phyloP scores from a whole-genome alignment of 2,113 vertebrate species.

The Ellobius talpinus region DNA sequence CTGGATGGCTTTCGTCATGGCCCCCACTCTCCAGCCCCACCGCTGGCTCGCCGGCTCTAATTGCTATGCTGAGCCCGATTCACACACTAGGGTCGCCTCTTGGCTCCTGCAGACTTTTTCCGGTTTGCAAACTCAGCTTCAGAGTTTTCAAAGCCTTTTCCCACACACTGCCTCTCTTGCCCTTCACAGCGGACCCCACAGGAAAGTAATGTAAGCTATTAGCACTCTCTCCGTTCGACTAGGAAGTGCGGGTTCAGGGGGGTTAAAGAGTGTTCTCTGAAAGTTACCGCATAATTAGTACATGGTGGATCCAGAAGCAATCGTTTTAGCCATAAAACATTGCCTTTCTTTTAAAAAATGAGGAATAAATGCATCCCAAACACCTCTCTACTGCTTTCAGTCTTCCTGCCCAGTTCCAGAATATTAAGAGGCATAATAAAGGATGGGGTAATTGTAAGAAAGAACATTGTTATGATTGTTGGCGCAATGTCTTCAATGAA shows the following conservation, averaged over 20 bases:
- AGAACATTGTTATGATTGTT: conserved; percentile 47
- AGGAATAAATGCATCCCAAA: conserved; percentile 47
- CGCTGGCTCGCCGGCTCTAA: too few relatives aligned
- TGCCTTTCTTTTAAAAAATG: background rate
- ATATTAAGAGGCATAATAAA: conserved; percentile 74
- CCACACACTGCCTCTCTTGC: background rate
- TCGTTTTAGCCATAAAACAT: background rate
- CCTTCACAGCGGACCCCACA: background rate
- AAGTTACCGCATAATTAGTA: background rate
- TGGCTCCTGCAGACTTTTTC: background rate
- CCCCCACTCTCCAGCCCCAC: background rate
- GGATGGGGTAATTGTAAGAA: conserved; percentile 53
- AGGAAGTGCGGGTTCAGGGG: background rate
- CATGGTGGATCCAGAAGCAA: background rate
- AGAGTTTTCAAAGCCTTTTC: conserved; percentile 51
- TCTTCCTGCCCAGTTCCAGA: conserved; percentile 52
- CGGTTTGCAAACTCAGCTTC: background rate
- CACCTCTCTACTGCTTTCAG: conserved; percentile 50
- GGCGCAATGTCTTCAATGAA: conserved; percentile 67
- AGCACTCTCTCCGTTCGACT: background rate
- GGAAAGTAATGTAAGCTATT: background rate
- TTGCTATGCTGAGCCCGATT: background rate
- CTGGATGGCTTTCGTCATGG: background rate
- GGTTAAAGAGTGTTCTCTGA: background rate
- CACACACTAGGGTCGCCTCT: background rate